phyloP scores from a whole-genome alignment of 2,797 vertebrate species.

The Thalassophryne amazonica region DNA sequence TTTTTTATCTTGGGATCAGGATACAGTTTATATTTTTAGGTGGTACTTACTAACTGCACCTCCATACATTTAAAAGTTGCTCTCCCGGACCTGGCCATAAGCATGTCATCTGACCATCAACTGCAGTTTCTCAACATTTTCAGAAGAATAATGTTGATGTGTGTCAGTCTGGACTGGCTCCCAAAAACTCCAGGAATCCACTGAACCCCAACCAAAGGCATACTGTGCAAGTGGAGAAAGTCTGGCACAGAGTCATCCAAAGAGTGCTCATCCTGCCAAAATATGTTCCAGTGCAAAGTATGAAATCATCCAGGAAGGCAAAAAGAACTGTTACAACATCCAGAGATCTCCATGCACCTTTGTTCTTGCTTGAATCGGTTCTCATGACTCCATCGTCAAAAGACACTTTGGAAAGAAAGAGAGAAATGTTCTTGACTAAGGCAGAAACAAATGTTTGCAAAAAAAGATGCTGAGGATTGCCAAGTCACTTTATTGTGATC shows the following conservation, averaged over 20 bases:
- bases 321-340: constrained; percentile 23
- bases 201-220: constrained; percentile 44
- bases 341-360: constrained; percentile 3
- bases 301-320: constrained; percentile 22
- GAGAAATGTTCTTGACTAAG: constrained; percentile 39
- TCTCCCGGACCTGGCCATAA: too few relatives aligned
- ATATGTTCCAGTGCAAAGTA: constrained; percentile 13
- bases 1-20: too few relatives aligned
- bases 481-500: constrained; percentile 26
- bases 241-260: constrained; percentile 47
- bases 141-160: constrained; percentile 41
- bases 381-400: constrained; percentile 23
- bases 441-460: constrained; percentile 29
- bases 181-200: constrained; percentile 45
- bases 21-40: too few relatives aligned
- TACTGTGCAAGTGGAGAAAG: constrained; percentile 22
- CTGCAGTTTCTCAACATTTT: constrained; percentile 32
- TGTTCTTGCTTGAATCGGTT: constrained; percentile 19
- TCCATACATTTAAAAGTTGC: too few relatives aligned
- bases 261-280: constrained; percentile 39
- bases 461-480: constrained; percentile 19
- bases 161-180: constrained; percentile 62
- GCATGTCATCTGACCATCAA: constrained; percentile 31
- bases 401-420: constrained; percentile 27
- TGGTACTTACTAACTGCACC: too few relatives aligned